Base-by-base conservation (phyloP, 2,797 vertebrate species). In the Sebastes variabilis region DNA sequence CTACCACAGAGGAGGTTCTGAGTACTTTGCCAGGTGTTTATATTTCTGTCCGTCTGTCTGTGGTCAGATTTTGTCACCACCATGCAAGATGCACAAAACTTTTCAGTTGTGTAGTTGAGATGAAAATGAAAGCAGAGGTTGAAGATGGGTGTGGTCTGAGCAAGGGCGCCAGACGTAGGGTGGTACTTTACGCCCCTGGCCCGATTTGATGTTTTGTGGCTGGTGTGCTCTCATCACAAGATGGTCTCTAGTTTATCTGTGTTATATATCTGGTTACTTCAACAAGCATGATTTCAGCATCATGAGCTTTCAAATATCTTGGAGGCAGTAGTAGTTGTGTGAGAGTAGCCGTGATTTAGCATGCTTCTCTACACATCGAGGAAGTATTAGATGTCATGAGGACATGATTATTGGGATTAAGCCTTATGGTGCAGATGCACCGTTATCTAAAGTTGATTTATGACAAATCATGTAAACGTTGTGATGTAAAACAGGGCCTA, bases 31-130 rank as follows among this genome's bases (percentile, higher is more conserved):
- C 38, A 42, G 38, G 38, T 42, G 14, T 42, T 16, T 42, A 42
- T 42, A 16, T 3, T 25, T 25, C 0, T 42, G 30, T 42, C 25
- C 25, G 4, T 25, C 25, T 25, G 25, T 25, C 16, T 46, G 32
- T 34, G 0, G 4, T 4, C 27, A 46, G 42, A 46, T 46, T 18
- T 46, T 46, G 42, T 46, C 16, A 46, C 16, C 0, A 46, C 42
- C 0, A 6, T 42, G 0, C 6, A 42, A 42, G 42, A 46, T 46
- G 16, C 16, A 46, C 16, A 7, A 46, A 18, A 4, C 7, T 3
- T 3, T 42, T 16, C 38, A 42, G 38, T 16, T 0, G 6, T 16
- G 38, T 42, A 42, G 6, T 3, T 1, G 38, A 42, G 38, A 42
- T 42, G 14, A 42, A 16, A 42, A 42, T 42, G 38, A 16, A 42